Evolutionary conservation across 2,113 vertebrate genomes (phyloP).

Genomic region (Aix galericulata): DNA sequence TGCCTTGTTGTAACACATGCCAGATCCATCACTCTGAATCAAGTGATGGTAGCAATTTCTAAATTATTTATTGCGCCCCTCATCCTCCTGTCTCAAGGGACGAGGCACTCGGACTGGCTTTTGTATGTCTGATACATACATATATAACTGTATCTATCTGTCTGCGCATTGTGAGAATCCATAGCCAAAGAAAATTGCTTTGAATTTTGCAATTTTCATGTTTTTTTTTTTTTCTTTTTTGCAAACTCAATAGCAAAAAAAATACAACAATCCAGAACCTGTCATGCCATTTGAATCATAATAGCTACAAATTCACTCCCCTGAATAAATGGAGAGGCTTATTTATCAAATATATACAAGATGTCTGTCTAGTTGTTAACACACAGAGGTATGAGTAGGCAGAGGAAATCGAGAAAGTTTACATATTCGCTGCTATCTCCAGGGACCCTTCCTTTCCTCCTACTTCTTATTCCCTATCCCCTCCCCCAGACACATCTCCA

Average conservation of each 20-base stretch:
- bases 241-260: conserved; percentile 67
- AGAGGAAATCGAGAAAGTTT: conserved; percentile 76
- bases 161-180: conserved; percentile 57
- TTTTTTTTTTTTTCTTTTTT: conserved; percentile 33
- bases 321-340: conserved; percentile 82
- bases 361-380: conserved; percentile 80
- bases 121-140: background rate
- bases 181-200: conserved; percentile 76
- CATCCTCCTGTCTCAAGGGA: conserved; percentile 64
- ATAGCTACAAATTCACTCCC: conserved; percentile 83
- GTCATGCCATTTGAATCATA: conserved; percentile 84
- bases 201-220: conserved; percentile 66
- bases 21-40: conserved; percentile 73
- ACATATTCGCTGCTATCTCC: conserved; percentile 61
- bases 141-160: background rate
- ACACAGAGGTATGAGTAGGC: conserved; percentile 73
- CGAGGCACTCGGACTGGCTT: background rate
- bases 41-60: conserved; percentile 70
- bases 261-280: conserved; percentile 73
- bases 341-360: conserved; percentile 83
- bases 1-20: conserved; percentile 70
- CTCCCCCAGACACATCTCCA: background rate
- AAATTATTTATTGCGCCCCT: conserved; percentile 76
- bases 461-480: conserved; percentile 2
- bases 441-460: conserved; percentile 54